Base-by-base conservation (phyloP, 2,113 vertebrate species). In the Opisthocomus hoazin region DNA sequence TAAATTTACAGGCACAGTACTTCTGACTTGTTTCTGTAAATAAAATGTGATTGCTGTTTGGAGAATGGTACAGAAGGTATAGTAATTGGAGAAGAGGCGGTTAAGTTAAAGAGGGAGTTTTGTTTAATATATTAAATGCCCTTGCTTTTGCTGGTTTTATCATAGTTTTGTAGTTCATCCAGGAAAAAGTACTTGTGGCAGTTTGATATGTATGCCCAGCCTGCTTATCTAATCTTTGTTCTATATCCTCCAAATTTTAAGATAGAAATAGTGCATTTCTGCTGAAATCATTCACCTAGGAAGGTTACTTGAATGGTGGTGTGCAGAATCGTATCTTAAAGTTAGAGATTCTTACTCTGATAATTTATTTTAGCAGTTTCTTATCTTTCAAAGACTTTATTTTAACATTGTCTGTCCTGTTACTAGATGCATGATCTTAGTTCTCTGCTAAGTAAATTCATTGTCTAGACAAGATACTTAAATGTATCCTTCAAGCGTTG, bases 161-260 rank as follows among this genome's bases (percentile, higher is more conserved):
- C 6, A 1, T n/a, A 45, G 32, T 94, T 87, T 45, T 15, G 29
- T 85, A 78, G 64, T 65, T 90, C 58, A 82, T 75, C 45, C 24
- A 61, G 58, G 77, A 78, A 58, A 64, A 79, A 84, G 39, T 66
- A 77, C 21, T 77, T 89, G 34, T 60, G 60, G 34, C 70, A 71
- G 77, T 73, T 84, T 46, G 24, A 69, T 93, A 61, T 14, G 6
- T 53, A 58, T 37, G 61, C 65, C 45, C 50, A 87, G 21, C 48
- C 34, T 79, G 36, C 89, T 94, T 78, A 89, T 92, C 86, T 95
- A 78, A 87, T 89, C 89, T 93, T 90, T 69, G 17, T 66, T 90
- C 51, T 84, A 56, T 89, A 64, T 93, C 69, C 53, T 89, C 57
- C 57, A 87, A 79, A 78, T 92, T 78, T 68, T 41, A 64, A 78